These are phyloP conservation scores for Erebia epiphron DNA, from an alignment of 2,888 invertebrate genomes.

Conservation along the genomic window DNA sequence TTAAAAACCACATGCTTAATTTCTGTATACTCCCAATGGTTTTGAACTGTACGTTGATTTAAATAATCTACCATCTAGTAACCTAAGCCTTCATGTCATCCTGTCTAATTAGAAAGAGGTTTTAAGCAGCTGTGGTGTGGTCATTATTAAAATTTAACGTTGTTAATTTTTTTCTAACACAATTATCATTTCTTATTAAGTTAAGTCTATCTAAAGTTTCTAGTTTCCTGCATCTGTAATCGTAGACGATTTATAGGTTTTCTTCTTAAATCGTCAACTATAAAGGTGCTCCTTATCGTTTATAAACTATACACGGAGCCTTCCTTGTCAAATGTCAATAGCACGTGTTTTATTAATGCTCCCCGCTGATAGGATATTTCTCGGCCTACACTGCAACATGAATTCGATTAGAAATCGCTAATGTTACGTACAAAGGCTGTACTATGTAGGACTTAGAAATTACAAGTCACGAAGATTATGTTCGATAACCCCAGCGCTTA, in stretches of 20 bases:
- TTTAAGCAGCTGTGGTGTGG: no score
- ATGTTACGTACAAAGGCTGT: slow-evolving; percentile 14
- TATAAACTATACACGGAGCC: slow-evolving; percentile 32
- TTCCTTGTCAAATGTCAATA: slow-evolving; percentile 42
- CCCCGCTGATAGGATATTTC: slow-evolving; percentile 29
- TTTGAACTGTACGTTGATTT: no score
- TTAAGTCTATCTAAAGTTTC: background rate
- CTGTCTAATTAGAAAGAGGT: no score
- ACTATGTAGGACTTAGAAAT: background rate
- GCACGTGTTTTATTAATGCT: slow-evolving; percentile 41
- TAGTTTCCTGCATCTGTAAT: background rate
- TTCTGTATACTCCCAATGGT: no score
- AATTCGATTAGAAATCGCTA: slow-evolving; percentile 15
- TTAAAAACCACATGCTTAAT: no score
- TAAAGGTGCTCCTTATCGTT: slow-evolving; percentile 27
- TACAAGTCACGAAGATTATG: slow-evolving; percentile 9
- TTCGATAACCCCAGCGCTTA: background rate
- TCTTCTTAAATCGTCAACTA: slow-evolving; percentile 19
- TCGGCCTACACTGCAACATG: slow-evolving; percentile 15
- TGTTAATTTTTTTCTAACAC: no score
- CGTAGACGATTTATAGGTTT: no score
- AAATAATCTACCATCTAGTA: no score
- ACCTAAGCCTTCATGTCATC: no score
- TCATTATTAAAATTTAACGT: no score
- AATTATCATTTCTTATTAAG: no score